Base-by-base conservation (phyloP, 2,888 invertebrate species). In the Ceriagrion tenellum region DNA sequence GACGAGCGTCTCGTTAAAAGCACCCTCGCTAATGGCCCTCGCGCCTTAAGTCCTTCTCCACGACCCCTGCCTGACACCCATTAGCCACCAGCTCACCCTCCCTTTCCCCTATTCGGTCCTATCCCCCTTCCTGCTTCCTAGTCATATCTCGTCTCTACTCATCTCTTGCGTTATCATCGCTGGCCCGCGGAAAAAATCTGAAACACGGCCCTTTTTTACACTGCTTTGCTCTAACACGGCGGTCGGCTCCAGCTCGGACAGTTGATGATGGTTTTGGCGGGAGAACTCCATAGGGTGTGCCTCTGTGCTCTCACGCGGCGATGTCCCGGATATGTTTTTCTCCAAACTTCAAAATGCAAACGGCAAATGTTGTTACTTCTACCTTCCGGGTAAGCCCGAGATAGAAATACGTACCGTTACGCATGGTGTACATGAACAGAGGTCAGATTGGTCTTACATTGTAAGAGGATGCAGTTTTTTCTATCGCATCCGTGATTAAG, bases 1-100 rank as follows among this genome's bases (percentile, higher is more conserved):
- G 35, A 81, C 35, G 69, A 35, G 69, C n/a, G 81, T 81, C 30
- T 81, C 81, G 81, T 81, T 81, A 81, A 81, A 81, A 81, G 81
- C 81, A 81, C 16, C 35, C 81, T 35, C 69, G 81, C 35, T 81
- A 81, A 81, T 81, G 81, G 81, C 30, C 35, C 30, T 1, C 12
- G 13, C 30, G 16, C 69, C 69, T 69, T n/a, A 47, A 30, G 18
- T n/a, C 69, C n/a, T 69, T 8, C 47, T 47, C 69, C 69, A 4
- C 69, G 69, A 69, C 69, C 81, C 35, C 81, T 2, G 13, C 30
- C 81, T 81, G 35, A 81, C 81, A 81, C 81, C 81, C 81, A 81
- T 81, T 81, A 81, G 81, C 81, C 16, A 26, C 35, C 74, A 30
- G 81, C 30, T 16, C 12, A 10, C 81, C 35, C 3, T 35, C 35